Conservation (phyloP, 2,797 vertebrate species). For the Champsocephalus gunnari region DNA sequence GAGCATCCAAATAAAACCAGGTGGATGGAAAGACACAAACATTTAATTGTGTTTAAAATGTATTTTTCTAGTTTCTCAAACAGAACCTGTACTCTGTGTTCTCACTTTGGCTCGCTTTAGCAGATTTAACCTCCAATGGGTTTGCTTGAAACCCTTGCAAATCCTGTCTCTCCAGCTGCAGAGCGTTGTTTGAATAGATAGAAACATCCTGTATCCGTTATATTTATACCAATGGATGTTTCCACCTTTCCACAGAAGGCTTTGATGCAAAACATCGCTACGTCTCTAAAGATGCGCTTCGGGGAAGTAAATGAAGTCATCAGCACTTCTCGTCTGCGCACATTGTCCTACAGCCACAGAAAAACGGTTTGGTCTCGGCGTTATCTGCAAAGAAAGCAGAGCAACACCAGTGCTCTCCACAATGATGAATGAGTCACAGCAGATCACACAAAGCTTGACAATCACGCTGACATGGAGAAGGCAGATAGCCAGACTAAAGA, state of each 20-base stretch:
- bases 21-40: neutral
- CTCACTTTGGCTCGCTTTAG: neutral
- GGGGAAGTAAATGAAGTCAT: slow-evolving; percentile 46
- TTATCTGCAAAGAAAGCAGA: slow-evolving; percentile 54
- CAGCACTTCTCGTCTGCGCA: slow-evolving; percentile 15
- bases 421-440: slow-evolving; percentile 76
- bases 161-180: neutral
- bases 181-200: neutral
- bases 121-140: neutral
- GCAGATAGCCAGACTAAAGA: slow-evolving; percentile 77
- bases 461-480: slow-evolving; percentile 76
- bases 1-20: neutral
- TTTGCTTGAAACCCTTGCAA: neutral
- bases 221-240: slow-evolving; percentile 27
- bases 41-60: neutral
- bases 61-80: neutral
- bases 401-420: slow-evolving; percentile 66
- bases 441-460: slow-evolving; percentile 76
- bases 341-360: slow-evolving; percentile 46
- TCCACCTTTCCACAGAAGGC: slow-evolving; percentile 25
- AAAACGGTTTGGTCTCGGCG: slow-evolving; percentile 34
- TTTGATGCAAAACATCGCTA: slow-evolving; percentile 21
- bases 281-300: slow-evolving; percentile 25
- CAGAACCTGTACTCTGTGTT: neutral
- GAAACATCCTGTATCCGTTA: slow-evolving; percentile 6